phyloP scores from a whole-genome alignment of 2,113 vertebrate genomes.

The Tragelaphus buxtoni region DNA sequence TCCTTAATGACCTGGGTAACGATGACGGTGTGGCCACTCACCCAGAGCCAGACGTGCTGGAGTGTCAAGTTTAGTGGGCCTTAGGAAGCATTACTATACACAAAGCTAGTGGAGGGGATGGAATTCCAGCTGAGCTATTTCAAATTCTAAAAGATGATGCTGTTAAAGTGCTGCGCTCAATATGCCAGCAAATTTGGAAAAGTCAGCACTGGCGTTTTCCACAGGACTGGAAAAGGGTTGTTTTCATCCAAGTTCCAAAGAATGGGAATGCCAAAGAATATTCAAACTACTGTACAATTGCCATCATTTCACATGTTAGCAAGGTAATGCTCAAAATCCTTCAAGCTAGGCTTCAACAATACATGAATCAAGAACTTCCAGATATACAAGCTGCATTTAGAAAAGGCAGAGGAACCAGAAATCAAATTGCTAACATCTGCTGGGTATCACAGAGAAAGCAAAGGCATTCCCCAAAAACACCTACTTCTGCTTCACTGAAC shows the following conservation, averaged over 20 bases:
- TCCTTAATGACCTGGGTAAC: not conserved
- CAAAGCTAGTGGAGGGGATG: not conserved
- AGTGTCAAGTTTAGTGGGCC: not conserved
- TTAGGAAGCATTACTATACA: not conserved
- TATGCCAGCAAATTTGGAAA: not conserved
- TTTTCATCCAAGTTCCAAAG: not conserved
- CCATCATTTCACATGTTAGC: not conserved
- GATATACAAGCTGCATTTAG: not conserved
- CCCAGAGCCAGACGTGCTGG: not conserved
- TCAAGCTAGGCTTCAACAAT: not conserved
- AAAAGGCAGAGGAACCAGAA: not conserved
- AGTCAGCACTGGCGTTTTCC: not conserved
- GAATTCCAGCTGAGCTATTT: not conserved
- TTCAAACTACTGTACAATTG: not conserved
- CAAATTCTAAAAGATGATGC: not conserved
- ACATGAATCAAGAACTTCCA: not conserved
- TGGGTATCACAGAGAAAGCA: not conserved
- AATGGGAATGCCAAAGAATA: not conserved
- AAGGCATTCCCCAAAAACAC: not conserved
- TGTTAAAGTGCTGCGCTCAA: not conserved
- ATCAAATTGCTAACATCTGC: not conserved
- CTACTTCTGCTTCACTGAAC: not conserved
- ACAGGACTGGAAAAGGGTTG: not conserved
- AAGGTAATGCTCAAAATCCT: not conserved
- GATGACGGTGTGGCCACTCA: not conserved